Percentiles rank a stretch among this genome's conserved stretches.
These are phyloP conservation scores for Epirrhoe alternata DNA, from an alignment of 2,888 invertebrate genomes.

Conservation along the genomic window DNA sequence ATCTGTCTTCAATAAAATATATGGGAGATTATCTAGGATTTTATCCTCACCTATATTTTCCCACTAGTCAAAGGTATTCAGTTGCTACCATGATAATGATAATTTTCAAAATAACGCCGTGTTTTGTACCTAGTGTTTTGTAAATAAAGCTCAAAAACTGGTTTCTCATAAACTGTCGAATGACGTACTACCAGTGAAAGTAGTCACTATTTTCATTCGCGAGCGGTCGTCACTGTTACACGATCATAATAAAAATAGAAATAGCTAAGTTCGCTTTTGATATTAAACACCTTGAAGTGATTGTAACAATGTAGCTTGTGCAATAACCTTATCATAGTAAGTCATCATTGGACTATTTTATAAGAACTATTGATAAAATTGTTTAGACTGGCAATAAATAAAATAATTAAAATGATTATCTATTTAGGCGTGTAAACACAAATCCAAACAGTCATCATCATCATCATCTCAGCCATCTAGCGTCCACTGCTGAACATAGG, in stretches of 20 bases:
- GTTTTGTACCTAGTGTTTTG: not conserved
- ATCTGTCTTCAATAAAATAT: too few species aligned
- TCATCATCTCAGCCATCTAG: too few species aligned
- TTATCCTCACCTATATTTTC: too few species aligned
- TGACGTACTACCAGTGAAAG: not conserved
- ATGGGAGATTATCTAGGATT: too few species aligned
- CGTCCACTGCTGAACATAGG: too few species aligned
- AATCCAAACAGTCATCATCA: too few species aligned
- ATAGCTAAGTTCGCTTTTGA: not conserved
- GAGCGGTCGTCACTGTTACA: not conserved
- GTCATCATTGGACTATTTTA: conserved; percentile 1
- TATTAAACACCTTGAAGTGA: conserved; percentile 12
- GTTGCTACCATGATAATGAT: not conserved
- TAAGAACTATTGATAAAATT: not conserved
- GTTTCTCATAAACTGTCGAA: not conserved
- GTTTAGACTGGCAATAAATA: not conserved
- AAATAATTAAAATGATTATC: not conserved
- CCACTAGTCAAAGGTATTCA: not conserved
- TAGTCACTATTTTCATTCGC: not conserved
- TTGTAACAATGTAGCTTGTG: conserved; percentile 8
- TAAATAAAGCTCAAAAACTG: not conserved
- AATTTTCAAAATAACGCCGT: not conserved
- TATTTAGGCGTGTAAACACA: too few species aligned
- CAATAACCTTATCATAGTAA: conserved; percentile 13
- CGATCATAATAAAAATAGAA: not conserved